These are phyloP conservation scores for Acrocephalus kingi DNA, from an alignment of 2,113 vertebrate species.

Conservation along the genomic window DNA sequence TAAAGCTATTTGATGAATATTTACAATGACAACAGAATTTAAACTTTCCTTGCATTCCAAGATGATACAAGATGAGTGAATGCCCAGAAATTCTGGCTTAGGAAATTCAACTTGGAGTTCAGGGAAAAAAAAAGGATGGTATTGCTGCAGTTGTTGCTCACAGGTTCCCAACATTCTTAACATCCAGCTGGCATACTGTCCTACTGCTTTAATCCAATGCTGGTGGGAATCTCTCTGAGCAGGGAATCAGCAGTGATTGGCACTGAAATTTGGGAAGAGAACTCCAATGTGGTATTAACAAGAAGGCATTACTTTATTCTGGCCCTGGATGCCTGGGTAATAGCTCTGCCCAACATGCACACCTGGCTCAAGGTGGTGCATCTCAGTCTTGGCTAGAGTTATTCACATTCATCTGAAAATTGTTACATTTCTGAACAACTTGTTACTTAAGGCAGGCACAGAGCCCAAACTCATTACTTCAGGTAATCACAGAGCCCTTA, in stretches of 20 bases:
- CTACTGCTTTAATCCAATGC: neutral
- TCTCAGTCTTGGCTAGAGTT: neutral
- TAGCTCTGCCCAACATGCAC: rapidly evolving
- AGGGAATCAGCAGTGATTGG: neutral
- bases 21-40: neutral
- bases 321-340: neutral
- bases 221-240: neutral
- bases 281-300: too few relatives aligned
- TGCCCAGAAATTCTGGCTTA: neutral
- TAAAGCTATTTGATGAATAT: neutral
- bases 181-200: neutral
- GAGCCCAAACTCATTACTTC: neutral
- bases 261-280: neutral
- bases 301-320: neutral
- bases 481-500: neutral
- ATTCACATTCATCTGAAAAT: too few relatives aligned
- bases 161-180: neutral
- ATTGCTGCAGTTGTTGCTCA: neutral
- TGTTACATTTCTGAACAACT: neutral
- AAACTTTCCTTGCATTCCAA: neutral
- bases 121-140: neutral
- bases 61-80: neutral
- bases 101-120: neutral
- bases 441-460: neutral
- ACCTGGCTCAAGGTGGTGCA: neutral